Evolutionary conservation across 2,113 vertebrate genomes (phyloP).

Genomic region (Stictonetta naevosa): DNA sequence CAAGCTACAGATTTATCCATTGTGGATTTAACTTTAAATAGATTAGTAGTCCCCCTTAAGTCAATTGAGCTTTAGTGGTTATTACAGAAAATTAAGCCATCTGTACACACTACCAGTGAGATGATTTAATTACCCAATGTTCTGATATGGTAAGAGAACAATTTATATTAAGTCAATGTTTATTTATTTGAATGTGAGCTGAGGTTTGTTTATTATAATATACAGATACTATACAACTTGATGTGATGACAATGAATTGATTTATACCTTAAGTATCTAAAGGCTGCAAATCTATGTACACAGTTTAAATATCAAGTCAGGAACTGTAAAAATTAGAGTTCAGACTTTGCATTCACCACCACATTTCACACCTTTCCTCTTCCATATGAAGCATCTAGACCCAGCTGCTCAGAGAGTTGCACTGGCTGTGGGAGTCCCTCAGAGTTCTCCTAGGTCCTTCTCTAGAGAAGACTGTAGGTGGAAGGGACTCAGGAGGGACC

Average conservation of each 20-base stretch:
- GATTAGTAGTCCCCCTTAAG: slow-evolving; percentile 28
- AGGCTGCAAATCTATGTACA: neutral
- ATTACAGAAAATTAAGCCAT: slow-evolving; percentile 58
- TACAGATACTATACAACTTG: neutral
- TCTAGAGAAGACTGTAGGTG: neutral
- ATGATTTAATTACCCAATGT: slow-evolving; percentile 50
- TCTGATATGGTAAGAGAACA: slow-evolving; percentile 30
- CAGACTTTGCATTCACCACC: neutral
- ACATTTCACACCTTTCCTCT: neutral
- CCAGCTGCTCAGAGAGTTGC: neutral
- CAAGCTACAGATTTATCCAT: neutral
- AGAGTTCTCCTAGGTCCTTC: neutral
- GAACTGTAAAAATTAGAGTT: neutral
- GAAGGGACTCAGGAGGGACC: neutral
- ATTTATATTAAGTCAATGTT: slow-evolving; percentile 37
- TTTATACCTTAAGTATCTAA: neutral
- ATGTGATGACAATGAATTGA: neutral
- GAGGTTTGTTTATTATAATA: neutral
- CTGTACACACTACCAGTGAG: slow-evolving; percentile 28
- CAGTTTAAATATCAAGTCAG: neutral
- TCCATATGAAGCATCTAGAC: neutral
- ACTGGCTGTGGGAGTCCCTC: neutral
- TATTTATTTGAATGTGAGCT: slow-evolving; percentile 38
- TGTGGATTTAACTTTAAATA: slow-evolving; percentile 51
- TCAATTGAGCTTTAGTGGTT: slow-evolving; percentile 43